Base-by-base conservation (phyloP, 2,888 invertebrate genomes). In the Xanthia icteritia region DNA sequence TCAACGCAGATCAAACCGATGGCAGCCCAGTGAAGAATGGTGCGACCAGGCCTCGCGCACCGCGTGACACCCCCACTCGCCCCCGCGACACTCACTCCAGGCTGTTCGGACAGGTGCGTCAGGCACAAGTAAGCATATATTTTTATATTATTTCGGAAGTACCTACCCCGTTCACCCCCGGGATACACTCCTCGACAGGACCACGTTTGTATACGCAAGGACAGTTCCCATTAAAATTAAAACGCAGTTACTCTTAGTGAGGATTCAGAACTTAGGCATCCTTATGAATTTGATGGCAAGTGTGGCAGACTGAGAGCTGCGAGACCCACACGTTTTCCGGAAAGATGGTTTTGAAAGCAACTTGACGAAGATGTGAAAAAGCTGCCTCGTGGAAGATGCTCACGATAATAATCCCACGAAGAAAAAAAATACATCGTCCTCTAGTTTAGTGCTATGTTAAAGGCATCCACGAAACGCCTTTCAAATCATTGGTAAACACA, bases 51-150 rank as follows among this genome's bases (percentile, higher is more conserved):
- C 93, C 94, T 15, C 95, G 96, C 84, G 94, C 95, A 83, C 95
- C 97, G 82, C 97, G 97, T 87, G 97, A 97, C 93, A 97, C 97
- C 48, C 97, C 96, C 3, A 96, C 97, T 72, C 97, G 97, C 83
- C 97, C 97, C 77, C 96, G 97, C 86, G 97, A 97, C 94, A 97
- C 97, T 31, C 97, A 97, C 95, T 97, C 97, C 89, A 94, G 97
- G 80, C 97, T 97, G 86, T 97, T 97, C 90, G 97, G 97, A 90
- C 96, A 96, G 93, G 94, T 94, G 79, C 76, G 90, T 71, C 85
- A 82, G 73, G 5, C 70, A 69, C 82, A 84, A 73, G 85, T 84
- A 84, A 82, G 85, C 61, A 69, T 36, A 63, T 17, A 6, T 60
- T 63, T 75, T 39, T 60, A 23, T 11, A 4, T n/a, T 13, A 11